Percentiles rank a stretch among this genome's conserved stretches.
These are phyloP conservation scores for Dendrolimus pini DNA, from an alignment of 2,888 invertebrate genomes.

Conservation along the genomic window DNA sequence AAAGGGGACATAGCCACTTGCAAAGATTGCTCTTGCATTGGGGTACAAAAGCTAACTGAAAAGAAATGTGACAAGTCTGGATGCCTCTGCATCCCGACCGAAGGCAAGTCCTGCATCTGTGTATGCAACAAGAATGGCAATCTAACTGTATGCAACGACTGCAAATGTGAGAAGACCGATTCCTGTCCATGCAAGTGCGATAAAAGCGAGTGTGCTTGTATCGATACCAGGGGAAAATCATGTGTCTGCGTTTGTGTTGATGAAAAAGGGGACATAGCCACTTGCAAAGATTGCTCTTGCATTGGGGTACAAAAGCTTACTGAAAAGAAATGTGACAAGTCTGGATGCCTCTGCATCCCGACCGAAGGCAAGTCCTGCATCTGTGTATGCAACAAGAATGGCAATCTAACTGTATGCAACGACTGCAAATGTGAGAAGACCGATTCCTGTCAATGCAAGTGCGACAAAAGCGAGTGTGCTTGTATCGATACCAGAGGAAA, in stretches of 20 bases:
- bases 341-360: constrained; percentile 14
- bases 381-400: constrained; percentile 15
- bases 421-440: constrained; percentile 15
- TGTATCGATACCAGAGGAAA: constrained; percentile 11
- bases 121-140: not conserved
- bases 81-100: not conserved
- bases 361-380: constrained; percentile 16
- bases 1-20: constrained; percentile 11
- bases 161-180: not conserved
- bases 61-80: not conserved
- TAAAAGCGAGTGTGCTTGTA: constrained; percentile 19
- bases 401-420: constrained; percentile 16
- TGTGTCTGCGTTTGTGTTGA: constrained; percentile 16
- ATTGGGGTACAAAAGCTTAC: not conserved
- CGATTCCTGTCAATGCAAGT: constrained; percentile 5
- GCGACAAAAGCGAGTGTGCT: constrained; percentile 4
- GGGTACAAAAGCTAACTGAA: not conserved
- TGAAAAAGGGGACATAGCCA: constrained; percentile 9
- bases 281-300: constrained; percentile 7
- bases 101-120: constrained; percentile 3
- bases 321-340: constrained; percentile 9
- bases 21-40: constrained; percentile 1
- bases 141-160: not conserved
- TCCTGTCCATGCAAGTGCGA: constrained; percentile 15
- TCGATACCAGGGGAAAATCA: constrained; percentile 14